A percentile compares a stretch with the other conserved stretches of the same genome.
phyloP scores from a whole-genome alignment of 1,140 invertebrate species.

The Diorhabda sublineata region DNA sequence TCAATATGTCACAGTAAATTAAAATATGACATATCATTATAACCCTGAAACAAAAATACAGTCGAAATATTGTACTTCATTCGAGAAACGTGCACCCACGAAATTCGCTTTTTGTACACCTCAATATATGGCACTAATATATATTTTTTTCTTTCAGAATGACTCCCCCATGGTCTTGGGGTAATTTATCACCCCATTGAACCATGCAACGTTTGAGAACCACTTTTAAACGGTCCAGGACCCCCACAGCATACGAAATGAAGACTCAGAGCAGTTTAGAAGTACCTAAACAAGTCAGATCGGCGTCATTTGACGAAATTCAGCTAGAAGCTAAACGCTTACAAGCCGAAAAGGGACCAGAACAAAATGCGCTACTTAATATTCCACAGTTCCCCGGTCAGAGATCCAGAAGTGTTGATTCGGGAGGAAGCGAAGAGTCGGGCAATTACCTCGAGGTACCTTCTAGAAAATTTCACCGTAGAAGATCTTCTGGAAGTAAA shows the following conservation, averaged over 20 bases:
- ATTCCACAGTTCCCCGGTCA: slow-evolving; percentile 62
- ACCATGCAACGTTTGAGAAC: slow-evolving; percentile 76
- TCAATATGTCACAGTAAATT: too few relatives aligned
- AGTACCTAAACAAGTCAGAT: slow-evolving; percentile 79
- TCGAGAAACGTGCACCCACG: too few relatives aligned
- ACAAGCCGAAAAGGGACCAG: slow-evolving; percentile 43
- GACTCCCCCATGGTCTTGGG: slow-evolving; percentile 24
- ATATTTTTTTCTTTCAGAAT: slow-evolving; percentile 27
- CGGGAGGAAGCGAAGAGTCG: slow-evolving; percentile 62
- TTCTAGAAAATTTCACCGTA: slow-evolving; percentile 56
- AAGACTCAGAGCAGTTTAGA: slow-evolving; percentile 85
- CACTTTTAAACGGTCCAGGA: slow-evolving; percentile 79
- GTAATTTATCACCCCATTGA: slow-evolving; percentile 32
- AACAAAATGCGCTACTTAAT: slow-evolving; percentile 51
- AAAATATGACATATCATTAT: too few relatives aligned
- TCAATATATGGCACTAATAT: not conserved
- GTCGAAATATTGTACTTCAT: too few relatives aligned
- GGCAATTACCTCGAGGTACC: slow-evolving; percentile 64
- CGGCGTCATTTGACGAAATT: slow-evolving; percentile 84
- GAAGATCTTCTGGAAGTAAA: slow-evolving; percentile 59
- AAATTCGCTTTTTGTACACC: not conserved
- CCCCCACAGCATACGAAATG: slow-evolving; percentile 83
- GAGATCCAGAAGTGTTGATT: slow-evolving; percentile 75
- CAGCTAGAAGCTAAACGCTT: slow-evolving; percentile 69
- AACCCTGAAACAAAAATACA: too few relatives aligned